phyloP scores from a whole-genome alignment of 2,888 invertebrate species.

The Chymomyza fuscimana region DNA sequence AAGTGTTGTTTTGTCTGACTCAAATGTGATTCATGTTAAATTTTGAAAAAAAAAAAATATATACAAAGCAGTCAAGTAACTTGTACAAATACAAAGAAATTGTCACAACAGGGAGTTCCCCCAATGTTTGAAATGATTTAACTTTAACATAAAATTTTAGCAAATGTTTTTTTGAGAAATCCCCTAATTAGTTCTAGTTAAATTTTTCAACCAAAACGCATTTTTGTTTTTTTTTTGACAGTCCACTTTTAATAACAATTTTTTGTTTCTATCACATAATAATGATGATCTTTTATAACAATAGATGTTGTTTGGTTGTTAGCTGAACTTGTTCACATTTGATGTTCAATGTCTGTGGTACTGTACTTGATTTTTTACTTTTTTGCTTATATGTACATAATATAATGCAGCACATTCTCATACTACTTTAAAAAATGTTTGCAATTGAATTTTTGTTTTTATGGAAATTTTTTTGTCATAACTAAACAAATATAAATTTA shows the following conservation, averaged over 20 bases:
- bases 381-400: slow-evolving; percentile 27
- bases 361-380: slow-evolving; percentile 52
- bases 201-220: neutral
- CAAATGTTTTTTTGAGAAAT: no score
- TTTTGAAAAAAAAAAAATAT: neutral
- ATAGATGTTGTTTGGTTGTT: slow-evolving; percentile 68
- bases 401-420: slow-evolving; percentile 20
- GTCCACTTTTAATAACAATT: slow-evolving; percentile 71
- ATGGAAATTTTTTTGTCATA: slow-evolving; percentile 17
- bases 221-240: slow-evolving; percentile 46
- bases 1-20: neutral
- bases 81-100: no score
- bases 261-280: slow-evolving; percentile 65
- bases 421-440: slow-evolving; percentile 55
- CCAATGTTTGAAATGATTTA: neutral
- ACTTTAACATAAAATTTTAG: no score
- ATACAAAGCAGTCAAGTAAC: no score
- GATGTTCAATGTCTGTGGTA: slow-evolving; percentile 55
- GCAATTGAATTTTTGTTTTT: slow-evolving; percentile 30
- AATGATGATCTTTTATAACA: slow-evolving; percentile 43
- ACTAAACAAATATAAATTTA: slow-evolving; percentile 34
- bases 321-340: slow-evolving; percentile 53
- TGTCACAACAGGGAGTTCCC: neutral
- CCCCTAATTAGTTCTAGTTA: no score
- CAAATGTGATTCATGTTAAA: neutral